phyloP scores from a whole-genome alignment of 2,113 vertebrate species.

The Labeo catla region DNA sequence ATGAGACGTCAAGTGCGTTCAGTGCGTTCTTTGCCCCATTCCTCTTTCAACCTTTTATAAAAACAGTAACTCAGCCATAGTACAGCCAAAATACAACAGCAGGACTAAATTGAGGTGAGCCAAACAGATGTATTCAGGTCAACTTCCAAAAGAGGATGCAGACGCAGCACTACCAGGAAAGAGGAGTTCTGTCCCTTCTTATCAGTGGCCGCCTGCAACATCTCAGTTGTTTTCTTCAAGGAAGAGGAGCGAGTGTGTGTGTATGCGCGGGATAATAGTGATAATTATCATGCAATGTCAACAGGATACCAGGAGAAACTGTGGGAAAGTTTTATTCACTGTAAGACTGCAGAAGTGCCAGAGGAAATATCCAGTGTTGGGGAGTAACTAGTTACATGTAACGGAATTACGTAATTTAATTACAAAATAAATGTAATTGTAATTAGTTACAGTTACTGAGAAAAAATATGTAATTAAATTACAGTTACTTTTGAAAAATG shows the following conservation, averaged over 20 bases:
- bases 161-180: slow-evolving; percentile 33
- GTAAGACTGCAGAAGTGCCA: not conserved
- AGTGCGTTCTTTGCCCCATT: not conserved
- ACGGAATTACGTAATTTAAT: too few species aligned
- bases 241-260: slow-evolving; percentile 2
- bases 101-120: slow-evolving; percentile 6
- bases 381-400: too few species aligned
- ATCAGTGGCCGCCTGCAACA: slow-evolving; percentile 1
- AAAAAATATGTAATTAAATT: too few species aligned
- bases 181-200: slow-evolving; percentile 27
- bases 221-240: slow-evolving; percentile 36
- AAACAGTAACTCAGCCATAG: slow-evolving; percentile 37
- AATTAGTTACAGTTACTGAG: too few species aligned
- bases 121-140: slow-evolving; percentile 31
- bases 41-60: slow-evolving; percentile 60
- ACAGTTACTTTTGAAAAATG: too few species aligned
- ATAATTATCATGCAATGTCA: slow-evolving; percentile 13
- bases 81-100: slow-evolving; percentile 44
- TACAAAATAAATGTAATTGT: too few species aligned
- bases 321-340: not conserved
- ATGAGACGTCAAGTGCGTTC: slow-evolving; percentile 67
- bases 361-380: slow-evolving; percentile 10
- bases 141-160: slow-evolving; percentile 8
- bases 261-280: not conserved
- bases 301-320: slow-evolving; percentile 19